Evolutionary conservation across 1,140 invertebrate genomes (phyloP).

Genomic region (Zeugodacus cucurbitae): DNA sequence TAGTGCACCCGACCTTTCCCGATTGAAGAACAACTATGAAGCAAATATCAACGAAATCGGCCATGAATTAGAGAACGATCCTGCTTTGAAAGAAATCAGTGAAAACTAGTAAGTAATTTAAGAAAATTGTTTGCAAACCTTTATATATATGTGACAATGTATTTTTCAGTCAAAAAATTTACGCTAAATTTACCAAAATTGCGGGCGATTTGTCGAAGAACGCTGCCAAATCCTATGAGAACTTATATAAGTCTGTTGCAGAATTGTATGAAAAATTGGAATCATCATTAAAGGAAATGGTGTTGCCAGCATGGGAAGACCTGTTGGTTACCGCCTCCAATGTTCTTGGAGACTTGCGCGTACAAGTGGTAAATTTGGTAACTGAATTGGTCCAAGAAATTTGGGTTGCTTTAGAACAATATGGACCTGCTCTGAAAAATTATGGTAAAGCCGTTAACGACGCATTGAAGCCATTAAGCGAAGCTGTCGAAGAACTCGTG

Average conservation of each 20-base stretch:
- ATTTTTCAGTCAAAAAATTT: conserved; percentile 47
- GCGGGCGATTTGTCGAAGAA: conserved; percentile 67
- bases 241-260: conserved; percentile 59
- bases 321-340: conserved; percentile 46
- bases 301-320: conserved; percentile 56
- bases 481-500: conserved; percentile 67
- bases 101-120: conserved; percentile 67
- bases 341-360: conserved; percentile 49
- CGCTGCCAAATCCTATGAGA: conserved; percentile 68
- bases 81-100: conserved; percentile 73
- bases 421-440: conserved; percentile 76
- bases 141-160: neutral
- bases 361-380: conserved; percentile 47
- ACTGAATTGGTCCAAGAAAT: conserved; percentile 50
- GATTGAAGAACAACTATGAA: conserved; percentile 70
- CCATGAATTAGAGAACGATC: conserved; percentile 74
- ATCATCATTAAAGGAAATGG: conserved; percentile 70
- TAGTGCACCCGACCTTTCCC: conserved; percentile 72
- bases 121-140: neutral
- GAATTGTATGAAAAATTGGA: conserved; percentile 67
- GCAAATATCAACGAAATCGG: conserved; percentile 72
- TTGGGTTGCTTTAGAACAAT: conserved; percentile 59
- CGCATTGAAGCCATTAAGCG: conserved; percentile 68
- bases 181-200: conserved; percentile 65
- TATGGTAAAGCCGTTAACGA: conserved; percentile 69